A percentile compares a stretch with the other conserved stretches of the same genome.
These are phyloP conservation scores for Atherinosoma microstoma DNA, from an alignment of 2,797 vertebrate species.

Conservation along the genomic window DNA sequence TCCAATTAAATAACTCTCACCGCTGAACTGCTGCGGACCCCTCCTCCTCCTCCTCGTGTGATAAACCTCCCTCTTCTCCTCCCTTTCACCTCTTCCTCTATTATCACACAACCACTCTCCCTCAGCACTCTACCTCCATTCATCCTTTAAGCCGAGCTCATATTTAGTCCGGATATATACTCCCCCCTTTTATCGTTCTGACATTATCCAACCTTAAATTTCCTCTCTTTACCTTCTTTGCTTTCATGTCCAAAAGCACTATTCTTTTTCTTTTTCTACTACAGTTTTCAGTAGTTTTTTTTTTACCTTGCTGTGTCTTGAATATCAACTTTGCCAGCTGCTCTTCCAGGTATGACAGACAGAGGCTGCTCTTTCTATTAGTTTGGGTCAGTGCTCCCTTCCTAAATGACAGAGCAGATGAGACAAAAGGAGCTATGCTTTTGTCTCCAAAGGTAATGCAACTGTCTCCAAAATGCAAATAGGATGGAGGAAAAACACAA, in stretches of 20 bases:
- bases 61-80: conserved; percentile 54
- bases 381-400: conserved; percentile 73
- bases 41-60: conserved; percentile 9
- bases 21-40: conserved; percentile 60
- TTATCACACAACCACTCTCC: conserved; percentile 41
- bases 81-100: conserved; percentile 56
- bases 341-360: conserved; percentile 80
- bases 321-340: conserved; percentile 59
- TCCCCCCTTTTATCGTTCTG: neutral
- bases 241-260: conserved; percentile 17
- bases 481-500: conserved; percentile 12
- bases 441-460: conserved; percentile 23
- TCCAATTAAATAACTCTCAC: conserved; percentile 85
- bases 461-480: conserved; percentile 42
- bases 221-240: neutral
- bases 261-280: conserved; percentile 2
- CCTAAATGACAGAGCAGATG: conserved; percentile 39
- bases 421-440: conserved; percentile 37
- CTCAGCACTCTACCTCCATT: conserved; percentile 28
- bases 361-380: conserved; percentile 84
- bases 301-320: conserved; percentile 16
- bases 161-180: conserved; percentile 26
- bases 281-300: conserved; percentile 4
- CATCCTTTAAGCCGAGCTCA: conserved; percentile 55
- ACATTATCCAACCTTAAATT: conserved; percentile 17